Percentiles rank a stretch among this genome's conserved stretches.
Evolutionary conservation across 1,140 invertebrate species (phyloP).

Genomic region (Rhyacophila brunnea): DNA sequence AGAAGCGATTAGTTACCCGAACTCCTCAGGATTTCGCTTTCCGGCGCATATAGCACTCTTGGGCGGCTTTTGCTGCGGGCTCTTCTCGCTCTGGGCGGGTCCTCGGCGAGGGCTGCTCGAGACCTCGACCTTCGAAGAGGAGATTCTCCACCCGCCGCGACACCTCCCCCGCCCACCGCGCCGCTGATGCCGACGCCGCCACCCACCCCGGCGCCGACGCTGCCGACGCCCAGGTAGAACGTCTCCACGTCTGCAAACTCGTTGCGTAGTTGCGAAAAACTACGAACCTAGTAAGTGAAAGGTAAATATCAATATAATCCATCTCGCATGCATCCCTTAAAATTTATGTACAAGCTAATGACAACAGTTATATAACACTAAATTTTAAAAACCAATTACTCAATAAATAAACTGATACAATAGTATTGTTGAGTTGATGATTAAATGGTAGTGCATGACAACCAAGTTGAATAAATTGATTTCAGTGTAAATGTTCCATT

Average conservation of each 20-base stretch:
- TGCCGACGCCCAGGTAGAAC: slow-evolving; percentile 73
- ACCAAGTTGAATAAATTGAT: too few relatives aligned
- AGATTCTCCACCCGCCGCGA: slow-evolving; percentile 37
- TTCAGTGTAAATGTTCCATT: too few relatives aligned
- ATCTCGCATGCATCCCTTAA: not conserved
- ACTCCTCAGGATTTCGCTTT: slow-evolving; percentile 73
- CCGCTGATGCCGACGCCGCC: slow-evolving; percentile 38
- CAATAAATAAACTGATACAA: too few relatives aligned
- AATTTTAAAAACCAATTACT: too few relatives aligned
- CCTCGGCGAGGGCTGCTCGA: slow-evolving; percentile 40
- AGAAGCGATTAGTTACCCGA: slow-evolving; percentile 62
- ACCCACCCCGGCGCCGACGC: slow-evolving; percentile 49
- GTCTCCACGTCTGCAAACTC: slow-evolving; percentile 89
- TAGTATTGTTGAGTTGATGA: too few relatives aligned
- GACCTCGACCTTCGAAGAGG: slow-evolving; percentile 56
- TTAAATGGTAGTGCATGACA: too few relatives aligned
- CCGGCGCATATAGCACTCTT: slow-evolving; percentile 73
- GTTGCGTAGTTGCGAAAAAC: slow-evolving; percentile 87
- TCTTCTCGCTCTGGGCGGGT: slow-evolving; percentile 44
- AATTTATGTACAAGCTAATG: too few relatives aligned
- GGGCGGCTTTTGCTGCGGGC: slow-evolving; percentile 80
- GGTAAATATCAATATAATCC: not conserved
- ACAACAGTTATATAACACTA: too few relatives aligned
- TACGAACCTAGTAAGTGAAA: slow-evolving; percentile 72
- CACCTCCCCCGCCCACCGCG: slow-evolving; percentile 37